Conservation (phyloP, 2,888 invertebrate species). For the Philonicus albiceps region DNA sequence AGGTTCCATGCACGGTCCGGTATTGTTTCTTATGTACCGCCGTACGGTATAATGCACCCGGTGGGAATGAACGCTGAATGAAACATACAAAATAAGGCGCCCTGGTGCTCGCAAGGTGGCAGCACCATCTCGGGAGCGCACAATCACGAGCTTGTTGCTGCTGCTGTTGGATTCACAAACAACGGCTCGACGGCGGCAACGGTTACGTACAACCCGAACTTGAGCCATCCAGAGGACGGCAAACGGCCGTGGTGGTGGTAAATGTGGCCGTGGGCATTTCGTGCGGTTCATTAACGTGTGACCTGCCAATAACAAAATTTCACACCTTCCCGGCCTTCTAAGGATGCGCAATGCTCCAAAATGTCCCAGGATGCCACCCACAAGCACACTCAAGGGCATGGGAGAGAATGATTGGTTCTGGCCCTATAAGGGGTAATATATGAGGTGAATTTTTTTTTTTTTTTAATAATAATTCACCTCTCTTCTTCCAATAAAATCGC, state of each 20-base stretch:
- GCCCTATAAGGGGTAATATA: background rate
- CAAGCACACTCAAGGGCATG: background rate
- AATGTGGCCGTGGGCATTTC: background rate
- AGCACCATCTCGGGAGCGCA: background rate
- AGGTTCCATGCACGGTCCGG: background rate
- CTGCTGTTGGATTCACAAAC: background rate
- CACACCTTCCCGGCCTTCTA: conserved; percentile 41
- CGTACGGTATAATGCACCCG: background rate
- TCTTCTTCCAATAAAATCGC: background rate
- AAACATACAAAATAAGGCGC: background rate
- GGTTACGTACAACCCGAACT: background rate
- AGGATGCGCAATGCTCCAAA: conserved; percentile 42
- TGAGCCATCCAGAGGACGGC: background rate
- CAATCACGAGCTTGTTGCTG: background rate
- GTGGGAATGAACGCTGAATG: background rate
- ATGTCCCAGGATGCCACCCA: background rate
- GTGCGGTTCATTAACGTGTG: conserved; percentile 42
- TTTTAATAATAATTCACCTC: background rate
- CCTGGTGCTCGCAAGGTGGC: background rate
- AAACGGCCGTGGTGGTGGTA: background rate
- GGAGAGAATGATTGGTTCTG: background rate
- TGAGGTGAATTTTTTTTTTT: background rate
- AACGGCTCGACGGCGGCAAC: background rate
- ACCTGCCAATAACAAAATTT: conserved; percentile 48
- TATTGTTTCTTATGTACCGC: background rate